Evolutionary conservation across 2,113 vertebrate genomes (phyloP).

Genomic region (Esox niger): DNA sequence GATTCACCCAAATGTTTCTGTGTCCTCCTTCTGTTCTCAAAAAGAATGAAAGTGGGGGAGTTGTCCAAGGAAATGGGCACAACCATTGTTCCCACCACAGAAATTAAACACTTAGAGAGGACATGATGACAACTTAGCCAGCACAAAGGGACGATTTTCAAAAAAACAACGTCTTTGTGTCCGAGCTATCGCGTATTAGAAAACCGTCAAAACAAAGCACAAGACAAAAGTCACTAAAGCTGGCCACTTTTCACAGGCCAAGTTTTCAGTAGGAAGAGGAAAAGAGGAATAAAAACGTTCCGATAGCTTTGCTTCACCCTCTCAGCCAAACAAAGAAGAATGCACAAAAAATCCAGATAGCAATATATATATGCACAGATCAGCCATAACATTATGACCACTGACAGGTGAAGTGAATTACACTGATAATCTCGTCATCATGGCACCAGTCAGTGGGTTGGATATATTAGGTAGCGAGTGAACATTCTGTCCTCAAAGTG

Average conservation of each 20-base stretch:
- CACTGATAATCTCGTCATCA: too few relatives aligned
- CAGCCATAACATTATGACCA: too few relatives aligned
- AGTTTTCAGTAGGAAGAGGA: constrained; percentile 12
- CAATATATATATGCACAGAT: too few relatives aligned
- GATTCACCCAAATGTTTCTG: not conserved
- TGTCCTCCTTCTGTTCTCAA: constrained; percentile 11
- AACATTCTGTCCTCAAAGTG: too few relatives aligned
- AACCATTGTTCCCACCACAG: constrained; percentile 27
- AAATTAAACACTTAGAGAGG: constrained; percentile 20
- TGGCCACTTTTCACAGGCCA: constrained; percentile 16
- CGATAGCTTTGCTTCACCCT: not conserved
- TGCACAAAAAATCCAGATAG: too few relatives aligned
- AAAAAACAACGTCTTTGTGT: constrained; percentile 24
- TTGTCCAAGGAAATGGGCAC: constrained; percentile 36
- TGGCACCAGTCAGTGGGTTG: too few relatives aligned
- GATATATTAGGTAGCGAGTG: too few relatives aligned
- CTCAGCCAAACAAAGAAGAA: too few relatives aligned
- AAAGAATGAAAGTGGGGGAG: constrained; percentile 26
- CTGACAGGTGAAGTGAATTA: too few relatives aligned
- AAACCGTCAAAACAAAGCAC: constrained; percentile 38
- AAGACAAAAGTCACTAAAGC: constrained; percentile 12
- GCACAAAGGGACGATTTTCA: not conserved
- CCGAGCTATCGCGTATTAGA: constrained; percentile 24
- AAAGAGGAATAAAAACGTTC: constrained; percentile 1
- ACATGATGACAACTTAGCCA: not conserved